phyloP scores from a whole-genome alignment of 2,888 invertebrate genomes.

The Dynastes grantii region DNA sequence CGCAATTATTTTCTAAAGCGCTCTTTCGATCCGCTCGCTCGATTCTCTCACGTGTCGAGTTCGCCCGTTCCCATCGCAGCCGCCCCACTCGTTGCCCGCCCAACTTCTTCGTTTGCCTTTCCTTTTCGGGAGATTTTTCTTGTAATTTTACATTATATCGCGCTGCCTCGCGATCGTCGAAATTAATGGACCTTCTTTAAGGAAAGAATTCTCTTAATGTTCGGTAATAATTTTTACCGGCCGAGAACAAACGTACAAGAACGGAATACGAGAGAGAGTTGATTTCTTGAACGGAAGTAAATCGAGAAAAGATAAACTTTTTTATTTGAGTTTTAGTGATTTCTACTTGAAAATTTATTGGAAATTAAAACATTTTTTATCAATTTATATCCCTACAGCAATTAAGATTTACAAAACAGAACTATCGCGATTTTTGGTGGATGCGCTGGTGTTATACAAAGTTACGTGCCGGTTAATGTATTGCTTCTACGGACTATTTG shows the following conservation, averaged over 20 bases:
- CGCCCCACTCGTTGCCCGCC: neutral
- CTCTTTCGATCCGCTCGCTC: conserved; percentile 11
- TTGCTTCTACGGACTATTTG: too few relatives aligned
- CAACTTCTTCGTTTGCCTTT: conserved; percentile 13
- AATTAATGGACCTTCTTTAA: conserved; percentile 42
- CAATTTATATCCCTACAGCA: too few relatives aligned
- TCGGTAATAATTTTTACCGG: conserved; percentile 25
- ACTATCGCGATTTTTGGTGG: too few relatives aligned
- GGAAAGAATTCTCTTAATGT: conserved; percentile 41
- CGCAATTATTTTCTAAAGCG: conserved; percentile 59
- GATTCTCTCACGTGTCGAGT: conserved; percentile 35
- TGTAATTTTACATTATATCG: conserved; percentile 33
- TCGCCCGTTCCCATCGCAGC: neutral
- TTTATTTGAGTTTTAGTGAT: too few relatives aligned
- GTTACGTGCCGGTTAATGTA: too few relatives aligned
- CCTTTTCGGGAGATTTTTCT: conserved; percentile 47
- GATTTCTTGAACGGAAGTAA: too few relatives aligned
- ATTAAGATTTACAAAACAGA: too few relatives aligned
- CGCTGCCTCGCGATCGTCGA: neutral
- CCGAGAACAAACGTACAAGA: neutral
- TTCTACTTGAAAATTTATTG: too few relatives aligned
- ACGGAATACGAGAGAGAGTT: too few relatives aligned
- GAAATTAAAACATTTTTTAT: too few relatives aligned
- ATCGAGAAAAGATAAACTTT: too few relatives aligned
- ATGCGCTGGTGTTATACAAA: too few relatives aligned